Conservation (phyloP, 2,888 invertebrate species). For the Maniola hyperantus region DNA sequence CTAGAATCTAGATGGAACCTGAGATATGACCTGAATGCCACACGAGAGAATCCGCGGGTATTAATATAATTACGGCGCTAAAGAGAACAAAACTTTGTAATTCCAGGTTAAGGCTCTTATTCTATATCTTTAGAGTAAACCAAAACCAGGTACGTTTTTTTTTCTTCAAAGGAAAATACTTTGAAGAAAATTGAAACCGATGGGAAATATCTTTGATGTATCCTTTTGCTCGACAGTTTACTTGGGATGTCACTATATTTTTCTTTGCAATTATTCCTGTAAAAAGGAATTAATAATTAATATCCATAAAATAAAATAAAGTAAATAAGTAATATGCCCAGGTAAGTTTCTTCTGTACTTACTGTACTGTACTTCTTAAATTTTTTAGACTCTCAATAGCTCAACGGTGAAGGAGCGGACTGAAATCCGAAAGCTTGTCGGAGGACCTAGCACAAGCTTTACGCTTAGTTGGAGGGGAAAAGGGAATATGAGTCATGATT, state of each 20-base stretch:
- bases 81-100: background rate
- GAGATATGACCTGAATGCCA: too few relatives aligned
- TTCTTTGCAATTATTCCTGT: background rate
- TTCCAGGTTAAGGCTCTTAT: background rate
- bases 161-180: too few relatives aligned
- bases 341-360: too few relatives aligned
- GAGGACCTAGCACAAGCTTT: too few relatives aligned
- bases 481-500: too few relatives aligned
- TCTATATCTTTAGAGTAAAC: slow-evolving; percentile 10
- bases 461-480: too few relatives aligned
- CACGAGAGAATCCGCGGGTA: background rate
- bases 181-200: slow-evolving; percentile 37
- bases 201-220: slow-evolving; percentile 34
- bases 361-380: too few relatives aligned
- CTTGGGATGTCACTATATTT: background rate
- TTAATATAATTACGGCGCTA: background rate
- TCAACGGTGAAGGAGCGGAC: too few relatives aligned
- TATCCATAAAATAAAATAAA: background rate
- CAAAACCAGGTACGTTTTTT: slow-evolving; percentile 23
- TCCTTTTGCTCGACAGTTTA: slow-evolving; percentile 2
- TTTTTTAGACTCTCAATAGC: too few relatives aligned
- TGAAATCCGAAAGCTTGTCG: too few relatives aligned
- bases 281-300: background rate
- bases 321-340: too few relatives aligned
- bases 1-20: too few relatives aligned